Evolutionary conservation across 2,888 invertebrate genomes (phyloP).

Genomic region (Cryptocheilus praepositus): DNA sequence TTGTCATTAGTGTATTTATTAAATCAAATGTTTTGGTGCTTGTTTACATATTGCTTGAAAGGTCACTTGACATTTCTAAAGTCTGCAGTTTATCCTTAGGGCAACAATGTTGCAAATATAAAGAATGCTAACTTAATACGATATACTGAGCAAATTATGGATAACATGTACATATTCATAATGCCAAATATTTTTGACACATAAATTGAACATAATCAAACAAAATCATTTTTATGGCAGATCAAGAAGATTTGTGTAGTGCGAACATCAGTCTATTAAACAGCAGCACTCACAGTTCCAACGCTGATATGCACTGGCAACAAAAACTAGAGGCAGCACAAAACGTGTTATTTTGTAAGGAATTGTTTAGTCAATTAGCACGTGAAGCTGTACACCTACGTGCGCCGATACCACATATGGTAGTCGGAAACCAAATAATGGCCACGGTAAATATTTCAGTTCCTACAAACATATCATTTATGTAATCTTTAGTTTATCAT

Average conservation of each 20-base stretch:
- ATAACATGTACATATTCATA: too few relatives aligned
- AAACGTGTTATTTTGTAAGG: constrained; percentile 97
- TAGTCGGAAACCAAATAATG: constrained; percentile 97
- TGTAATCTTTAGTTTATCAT: too few relatives aligned
- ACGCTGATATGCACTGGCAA: constrained; percentile 93
- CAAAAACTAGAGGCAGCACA: constrained; percentile 97
- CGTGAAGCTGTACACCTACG: constrained; percentile 96
- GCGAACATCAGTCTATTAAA: constrained; percentile 88
- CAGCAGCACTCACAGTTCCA: constrained; percentile 83
- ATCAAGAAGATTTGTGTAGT: constrained; percentile 92
- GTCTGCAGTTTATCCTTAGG: too few relatives aligned
- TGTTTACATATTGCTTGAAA: too few relatives aligned
- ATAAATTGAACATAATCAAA: constrained; percentile 5
- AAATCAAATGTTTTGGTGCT: too few relatives aligned
- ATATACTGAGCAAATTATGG: too few relatives aligned
- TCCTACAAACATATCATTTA: neutral
- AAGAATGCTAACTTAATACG: too few relatives aligned
- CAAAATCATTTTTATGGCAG: constrained; percentile 73
- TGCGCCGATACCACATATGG: constrained; percentile 96
- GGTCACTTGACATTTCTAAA: too few relatives aligned
- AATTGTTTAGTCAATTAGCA: constrained; percentile 94
- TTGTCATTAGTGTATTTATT: too few relatives aligned
- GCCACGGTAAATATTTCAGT: constrained; percentile 84
- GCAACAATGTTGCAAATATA: too few relatives aligned
- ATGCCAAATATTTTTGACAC: too few relatives aligned